Conservation (phyloP, 2,797 vertebrate species). For the Danio aesculapii region DNA sequence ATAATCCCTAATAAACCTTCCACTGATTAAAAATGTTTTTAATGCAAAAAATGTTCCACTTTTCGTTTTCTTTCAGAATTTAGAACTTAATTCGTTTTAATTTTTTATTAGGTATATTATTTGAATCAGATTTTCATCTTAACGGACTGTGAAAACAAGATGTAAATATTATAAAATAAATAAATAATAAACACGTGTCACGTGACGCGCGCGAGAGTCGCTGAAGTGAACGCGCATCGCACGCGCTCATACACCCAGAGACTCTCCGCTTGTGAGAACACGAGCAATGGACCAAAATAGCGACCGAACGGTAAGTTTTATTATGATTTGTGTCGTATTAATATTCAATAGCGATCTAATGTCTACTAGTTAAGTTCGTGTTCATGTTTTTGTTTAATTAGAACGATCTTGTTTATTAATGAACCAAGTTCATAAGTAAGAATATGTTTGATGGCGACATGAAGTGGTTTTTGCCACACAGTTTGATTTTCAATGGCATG, state of each 20-base stretch:
- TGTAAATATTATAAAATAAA: slow-evolving; percentile 2
- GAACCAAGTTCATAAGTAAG: background rate
- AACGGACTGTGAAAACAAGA: background rate
- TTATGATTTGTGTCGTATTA: background rate
- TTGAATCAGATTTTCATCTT: background rate
- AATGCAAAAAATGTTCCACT: too few species aligned
- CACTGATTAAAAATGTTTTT: too few species aligned
- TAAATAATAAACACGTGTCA: slow-evolving; percentile 28
- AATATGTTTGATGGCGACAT: background rate
- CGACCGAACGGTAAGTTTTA: slow-evolving; percentile 41
- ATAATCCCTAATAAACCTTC: too few species aligned
- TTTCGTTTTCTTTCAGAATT: background rate
- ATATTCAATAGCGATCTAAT: background rate
- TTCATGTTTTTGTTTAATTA: background rate
- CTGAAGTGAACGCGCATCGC: slow-evolving; percentile 46
- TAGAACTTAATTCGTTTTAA: background rate
- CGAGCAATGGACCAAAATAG: slow-evolving; percentile 10
- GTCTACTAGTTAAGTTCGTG: background rate
- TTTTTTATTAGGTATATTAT: too few species aligned
- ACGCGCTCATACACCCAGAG: slow-evolving; percentile 34
- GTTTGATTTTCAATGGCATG: background rate
- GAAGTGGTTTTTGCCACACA: background rate
- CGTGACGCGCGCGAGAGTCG: slow-evolving; percentile 45
- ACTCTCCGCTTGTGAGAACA: slow-evolving; percentile 29
- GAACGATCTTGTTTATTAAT: background rate